Conservation (phyloP, 1,140 invertebrate genomes). For the Holotrichia oblita region DNA sequence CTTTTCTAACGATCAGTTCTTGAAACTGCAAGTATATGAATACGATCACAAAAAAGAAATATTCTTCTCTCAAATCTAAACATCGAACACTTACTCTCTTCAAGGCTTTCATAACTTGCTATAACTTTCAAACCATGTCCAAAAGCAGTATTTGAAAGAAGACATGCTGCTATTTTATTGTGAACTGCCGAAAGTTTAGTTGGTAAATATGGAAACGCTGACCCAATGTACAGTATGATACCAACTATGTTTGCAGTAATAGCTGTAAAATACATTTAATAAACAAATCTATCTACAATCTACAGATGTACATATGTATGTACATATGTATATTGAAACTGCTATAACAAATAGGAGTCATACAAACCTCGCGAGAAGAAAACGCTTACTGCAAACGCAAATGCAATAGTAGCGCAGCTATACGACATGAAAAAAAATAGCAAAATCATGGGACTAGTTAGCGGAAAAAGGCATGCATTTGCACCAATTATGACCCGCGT, state of each 20-base stretch:
- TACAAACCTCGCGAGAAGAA: conserved; percentile 74
- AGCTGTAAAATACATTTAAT: not conserved
- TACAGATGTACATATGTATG: too few species aligned
- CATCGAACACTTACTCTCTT: conserved; percentile 59
- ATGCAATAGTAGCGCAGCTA: conserved; percentile 68
- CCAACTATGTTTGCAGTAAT: not conserved
- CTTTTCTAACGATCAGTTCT: too few species aligned
- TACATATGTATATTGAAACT: too few species aligned
- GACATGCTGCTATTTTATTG: conserved; percentile 60
- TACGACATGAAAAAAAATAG: conserved; percentile 68
- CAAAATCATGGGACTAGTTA: conserved; percentile 50
- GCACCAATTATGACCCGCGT: conserved; percentile 50
- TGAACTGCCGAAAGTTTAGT: not conserved
- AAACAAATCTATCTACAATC: too few species aligned
- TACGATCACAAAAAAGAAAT: too few species aligned
- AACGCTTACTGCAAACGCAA: conserved; percentile 74
- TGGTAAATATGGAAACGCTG: not conserved
- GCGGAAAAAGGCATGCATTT: conserved; percentile 52
- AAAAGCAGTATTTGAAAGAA: conserved; percentile 80
- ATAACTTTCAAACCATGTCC: conserved; percentile 78
- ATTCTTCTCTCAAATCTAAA: too few species aligned
- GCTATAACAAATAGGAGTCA: not conserved
- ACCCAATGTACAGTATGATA: not conserved
- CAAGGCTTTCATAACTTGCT: conserved; percentile 71
- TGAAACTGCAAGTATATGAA: too few species aligned